Base-by-base conservation (phyloP, 2,797 vertebrate species). In the Hephaestus fuliginosus region DNA sequence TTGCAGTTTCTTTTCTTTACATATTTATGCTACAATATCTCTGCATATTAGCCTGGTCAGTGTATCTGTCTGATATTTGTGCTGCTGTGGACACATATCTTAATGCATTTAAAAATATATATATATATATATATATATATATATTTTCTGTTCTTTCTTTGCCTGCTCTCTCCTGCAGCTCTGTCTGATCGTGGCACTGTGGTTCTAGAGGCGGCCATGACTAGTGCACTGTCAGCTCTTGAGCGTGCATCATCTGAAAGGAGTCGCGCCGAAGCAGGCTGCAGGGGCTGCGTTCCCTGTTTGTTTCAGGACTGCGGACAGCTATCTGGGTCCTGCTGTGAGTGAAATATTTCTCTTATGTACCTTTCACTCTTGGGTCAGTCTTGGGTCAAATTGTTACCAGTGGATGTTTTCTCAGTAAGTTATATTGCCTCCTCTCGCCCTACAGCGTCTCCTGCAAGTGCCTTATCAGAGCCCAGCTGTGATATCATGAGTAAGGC, bases 171-270 rank as follows among this genome's bases (percentile, higher is more conserved):
- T 43, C 51, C 25, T 69, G 49, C 93, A 99, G 98, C 96, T 0
- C 91, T 99, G 73, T 98, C 97, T 0, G 96, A 95, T 78, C 95
- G 96, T 1, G 98, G 98, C 14, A 99, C 98, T 0, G 93, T 97
- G 86, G 97, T 97, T 52, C 81, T 99, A 70, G 97, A 98, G 91
- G 96, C 96, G 0, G 97, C 97, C 0, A 94, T 97, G 95, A 95
- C 96, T 30, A 96, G 93, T 0, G 97, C 97, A 0, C 89, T 96
- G 70, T 95, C 96, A 63, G 93, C 97, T 0, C 86, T 98, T 3
- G 96, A 97, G 12, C 87, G 57, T 1, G 96, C 95, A 0, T 89
- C 92, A 1, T 94, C 93, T 0, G 96, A 97, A 78, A 95, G 96
- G 64, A 93, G 93, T 61, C 94, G 71, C 44, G 94, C 91, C 10